These are phyloP conservation scores for Lasioglossum morio DNA, from an alignment of 2,888 invertebrate species.

Conservation along the genomic window DNA sequence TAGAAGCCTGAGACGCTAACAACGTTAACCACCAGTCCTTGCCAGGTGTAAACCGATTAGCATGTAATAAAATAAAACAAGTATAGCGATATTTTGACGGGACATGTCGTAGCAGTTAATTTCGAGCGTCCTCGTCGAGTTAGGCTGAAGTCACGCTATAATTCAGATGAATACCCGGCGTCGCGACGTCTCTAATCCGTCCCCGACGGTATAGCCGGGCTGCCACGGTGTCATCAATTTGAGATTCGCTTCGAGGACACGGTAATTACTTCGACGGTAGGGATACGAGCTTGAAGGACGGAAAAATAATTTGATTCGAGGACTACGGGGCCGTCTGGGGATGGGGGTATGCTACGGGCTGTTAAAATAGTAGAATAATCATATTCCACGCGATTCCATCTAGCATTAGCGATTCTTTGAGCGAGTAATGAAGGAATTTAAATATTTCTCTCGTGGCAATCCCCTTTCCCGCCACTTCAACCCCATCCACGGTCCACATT, in stretches of 20 bases:
- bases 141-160: slow-evolving; percentile 6
- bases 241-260: slow-evolving; percentile 11
- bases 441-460: slow-evolving; percentile 76
- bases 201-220: background rate
- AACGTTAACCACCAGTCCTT: background rate
- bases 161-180: slow-evolving; percentile 15
- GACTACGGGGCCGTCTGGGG: background rate
- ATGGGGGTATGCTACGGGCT: slow-evolving; percentile 29
- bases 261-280: slow-evolving; percentile 27
- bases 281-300: background rate
- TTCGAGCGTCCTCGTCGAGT: background rate
- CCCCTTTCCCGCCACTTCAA: slow-evolving; percentile 22
- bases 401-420: slow-evolving; percentile 80
- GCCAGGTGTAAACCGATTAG: slow-evolving; percentile 5
- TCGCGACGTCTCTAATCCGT: slow-evolving; percentile 8
- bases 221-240: background rate
- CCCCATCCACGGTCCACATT: slow-evolving; percentile 39
- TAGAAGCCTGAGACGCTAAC: background rate
- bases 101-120: slow-evolving; percentile 11
- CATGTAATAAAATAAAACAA: background rate
- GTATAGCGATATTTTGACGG: background rate
- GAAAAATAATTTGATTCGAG: slow-evolving; percentile 48
- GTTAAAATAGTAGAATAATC: slow-evolving; percentile 79
- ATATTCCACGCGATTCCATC: slow-evolving; percentile 77
- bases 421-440: slow-evolving; percentile 81